Evolutionary conservation across 2,888 invertebrate species (phyloP), one percentile per base, ranked within the genome.

Genomic region (Caenorhabditis sulstoni): DNA sequence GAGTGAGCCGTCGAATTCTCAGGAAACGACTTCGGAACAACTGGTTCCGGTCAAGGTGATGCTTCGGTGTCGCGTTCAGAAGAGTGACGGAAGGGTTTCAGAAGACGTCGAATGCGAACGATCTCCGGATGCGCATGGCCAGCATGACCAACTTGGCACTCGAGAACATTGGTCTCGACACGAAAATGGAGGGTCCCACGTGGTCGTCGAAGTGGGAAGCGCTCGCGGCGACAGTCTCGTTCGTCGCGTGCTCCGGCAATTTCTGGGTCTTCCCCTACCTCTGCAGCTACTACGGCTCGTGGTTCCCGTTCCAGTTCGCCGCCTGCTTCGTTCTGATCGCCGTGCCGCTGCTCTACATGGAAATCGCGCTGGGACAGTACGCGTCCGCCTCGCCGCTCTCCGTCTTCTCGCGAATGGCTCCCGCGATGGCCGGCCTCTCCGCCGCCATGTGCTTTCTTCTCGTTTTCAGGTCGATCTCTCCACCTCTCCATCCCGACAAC

Each of bases 351-450:
- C 65, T 85, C 8, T 80, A 81, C 59, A 73, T 81, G 62, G 84
- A 83, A 80, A 81, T 83, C 20, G 77, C 81, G 11, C 62, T 85
- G 3, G 84, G 84, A 22, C 84, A 85, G 55, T 85, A 81, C 53
- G 70, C 84, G 9, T 83, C 82, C 0, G 78, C 76, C 1, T 79
- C 74, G 7, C 80, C 82, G 18, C 59, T 76, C 0, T 78, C 68
- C 1, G 68, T 75, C 11, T 82, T 79, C 45, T 73, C 73, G 1
- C 39, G 75, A 68, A 79, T 81, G 70, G 78, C 66, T 20, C 81
- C 81, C 0, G 75, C 75, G 5, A 59, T 81, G 62, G 81, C 68
- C 1, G 81, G 79, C 8, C 49, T 79, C 8, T 75, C 79, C 1
- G 79, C 79, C 3, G 79, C 62, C 50, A 79, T 79, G 79, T 61